Evolutionary conservation across 2,888 invertebrate genomes (phyloP).

Genomic region (Itoplectis maculator): DNA sequence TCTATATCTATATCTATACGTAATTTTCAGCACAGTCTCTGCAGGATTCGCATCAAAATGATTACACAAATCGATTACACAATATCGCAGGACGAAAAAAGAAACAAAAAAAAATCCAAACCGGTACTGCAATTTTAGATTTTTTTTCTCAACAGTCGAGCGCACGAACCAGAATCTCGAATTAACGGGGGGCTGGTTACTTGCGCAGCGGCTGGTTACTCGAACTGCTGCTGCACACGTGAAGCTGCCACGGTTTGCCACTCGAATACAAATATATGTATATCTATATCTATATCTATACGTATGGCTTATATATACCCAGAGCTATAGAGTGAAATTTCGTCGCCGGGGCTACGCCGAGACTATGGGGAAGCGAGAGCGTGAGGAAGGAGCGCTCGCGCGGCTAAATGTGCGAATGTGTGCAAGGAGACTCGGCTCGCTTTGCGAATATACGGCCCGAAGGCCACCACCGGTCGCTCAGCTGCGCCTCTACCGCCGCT

Average conservation of each 20-base stretch:
- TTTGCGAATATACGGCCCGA: constrained; percentile 59
- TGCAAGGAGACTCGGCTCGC: constrained; percentile 24
- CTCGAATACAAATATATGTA: constrained; percentile 13
- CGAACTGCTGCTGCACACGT: constrained; percentile 48
- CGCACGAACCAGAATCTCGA: constrained; percentile 15
- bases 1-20: background rate
- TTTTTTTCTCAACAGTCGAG: background rate
- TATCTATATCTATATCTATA: constrained; percentile 6
- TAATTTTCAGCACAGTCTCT: no score
- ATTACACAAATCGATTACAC: background rate
- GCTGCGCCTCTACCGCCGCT: constrained; percentile 55
- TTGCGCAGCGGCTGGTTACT: background rate
- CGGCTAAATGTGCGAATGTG: constrained; percentile 44
- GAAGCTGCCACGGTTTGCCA: constrained; percentile 21
- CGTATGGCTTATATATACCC: no score
- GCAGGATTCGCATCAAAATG: no score
- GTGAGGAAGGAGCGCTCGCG: background rate
- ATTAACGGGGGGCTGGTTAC: constrained; percentile 30
- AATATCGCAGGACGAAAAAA: background rate
- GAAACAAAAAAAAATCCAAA: no score
- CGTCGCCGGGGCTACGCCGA: constrained; percentile 11
- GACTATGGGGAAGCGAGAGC: constrained; percentile 31
- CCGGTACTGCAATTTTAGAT: no score
- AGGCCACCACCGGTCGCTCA: constrained; percentile 64
- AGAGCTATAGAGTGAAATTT: constrained; percentile 34